Evolutionary conservation across 2,888 invertebrate species (phyloP).

Genomic region (Hydrotaea diabolus): DNA sequence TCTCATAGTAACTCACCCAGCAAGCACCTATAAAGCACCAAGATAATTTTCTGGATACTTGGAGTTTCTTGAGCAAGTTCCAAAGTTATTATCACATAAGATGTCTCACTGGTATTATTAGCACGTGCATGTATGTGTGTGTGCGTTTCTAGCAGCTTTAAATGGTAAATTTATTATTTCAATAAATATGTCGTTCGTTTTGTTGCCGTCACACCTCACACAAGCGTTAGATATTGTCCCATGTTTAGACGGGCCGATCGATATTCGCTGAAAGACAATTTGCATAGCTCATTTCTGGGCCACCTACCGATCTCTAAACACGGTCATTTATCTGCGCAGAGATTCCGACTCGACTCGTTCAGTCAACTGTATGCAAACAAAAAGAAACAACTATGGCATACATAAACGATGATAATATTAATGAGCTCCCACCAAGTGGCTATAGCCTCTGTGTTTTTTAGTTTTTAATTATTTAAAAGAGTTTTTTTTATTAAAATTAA

Average conservation of each 20-base stretch:
- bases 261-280: constrained; percentile 35
- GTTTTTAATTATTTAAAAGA: neutral
- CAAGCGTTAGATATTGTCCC: neutral
- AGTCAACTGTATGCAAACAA: neutral
- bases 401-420: constrained; percentile 3
- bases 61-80: no score
- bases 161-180: neutral
- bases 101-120: no score
- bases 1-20: no score
- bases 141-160: neutral
- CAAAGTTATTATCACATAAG: no score
- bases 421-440: constrained; percentile 13
- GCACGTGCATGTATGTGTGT: no score
- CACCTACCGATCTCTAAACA: neutral
- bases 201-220: neutral
- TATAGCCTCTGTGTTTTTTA: neutral
- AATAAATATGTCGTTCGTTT: constrained; percentile 5
- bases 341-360: constrained; percentile 10
- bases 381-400: neutral
- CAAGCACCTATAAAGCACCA: no score
- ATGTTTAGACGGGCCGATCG: neutral
- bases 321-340: constrained; percentile 1
- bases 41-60: no score
- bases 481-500: constrained; percentile 10
- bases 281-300: neutral